These are phyloP conservation scores for Drosophila funebris DNA, from an alignment of 1,140 invertebrate species.

Conservation along the genomic window DNA sequence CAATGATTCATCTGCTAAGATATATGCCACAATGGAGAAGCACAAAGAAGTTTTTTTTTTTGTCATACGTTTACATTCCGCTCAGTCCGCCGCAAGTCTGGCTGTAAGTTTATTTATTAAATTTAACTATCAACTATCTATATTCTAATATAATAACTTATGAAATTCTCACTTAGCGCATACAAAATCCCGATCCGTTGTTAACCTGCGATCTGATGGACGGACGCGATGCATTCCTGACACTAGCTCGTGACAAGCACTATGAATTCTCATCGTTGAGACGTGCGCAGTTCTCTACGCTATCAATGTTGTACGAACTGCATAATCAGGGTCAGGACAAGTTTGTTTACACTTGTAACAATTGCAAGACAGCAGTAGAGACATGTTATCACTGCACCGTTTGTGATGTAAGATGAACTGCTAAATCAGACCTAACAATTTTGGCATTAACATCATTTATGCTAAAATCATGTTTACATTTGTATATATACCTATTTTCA, in stretches of 20 bases:
- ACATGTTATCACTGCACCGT: slow-evolving; percentile 98
- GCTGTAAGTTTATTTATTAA: slow-evolving; percentile 87
- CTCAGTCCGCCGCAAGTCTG: slow-evolving; percentile 96
- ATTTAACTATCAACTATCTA: neutral
- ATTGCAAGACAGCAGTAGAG: slow-evolving; percentile 97
- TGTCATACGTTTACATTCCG: slow-evolving; percentile 97
- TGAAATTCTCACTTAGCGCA: slow-evolving; percentile 85
- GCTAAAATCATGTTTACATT: neutral
- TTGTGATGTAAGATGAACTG: slow-evolving; percentile 91
- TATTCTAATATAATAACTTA: slow-evolving; percentile 5
- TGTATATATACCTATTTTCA: neutral
- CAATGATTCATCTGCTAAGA: slow-evolving; percentile 98
- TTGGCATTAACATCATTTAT: neutral
- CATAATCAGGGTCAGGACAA: slow-evolving; percentile 99
- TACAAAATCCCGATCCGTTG: slow-evolving; percentile 97
- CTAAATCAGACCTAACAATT: no score
- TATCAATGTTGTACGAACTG: slow-evolving; percentile 98
- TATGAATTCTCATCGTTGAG: slow-evolving; percentile 99
- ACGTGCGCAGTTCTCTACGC: slow-evolving; percentile 97
- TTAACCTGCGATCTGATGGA: slow-evolving; percentile 99
- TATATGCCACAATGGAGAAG: slow-evolving; percentile 99
- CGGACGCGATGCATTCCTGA: slow-evolving; percentile 99
- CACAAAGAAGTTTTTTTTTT: slow-evolving; percentile 99
- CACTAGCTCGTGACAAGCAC: slow-evolving; percentile 99
- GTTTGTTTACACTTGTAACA: slow-evolving; percentile 99